phyloP scores from a whole-genome alignment of 2,888 invertebrate species.

The Microchrysa polita region DNA sequence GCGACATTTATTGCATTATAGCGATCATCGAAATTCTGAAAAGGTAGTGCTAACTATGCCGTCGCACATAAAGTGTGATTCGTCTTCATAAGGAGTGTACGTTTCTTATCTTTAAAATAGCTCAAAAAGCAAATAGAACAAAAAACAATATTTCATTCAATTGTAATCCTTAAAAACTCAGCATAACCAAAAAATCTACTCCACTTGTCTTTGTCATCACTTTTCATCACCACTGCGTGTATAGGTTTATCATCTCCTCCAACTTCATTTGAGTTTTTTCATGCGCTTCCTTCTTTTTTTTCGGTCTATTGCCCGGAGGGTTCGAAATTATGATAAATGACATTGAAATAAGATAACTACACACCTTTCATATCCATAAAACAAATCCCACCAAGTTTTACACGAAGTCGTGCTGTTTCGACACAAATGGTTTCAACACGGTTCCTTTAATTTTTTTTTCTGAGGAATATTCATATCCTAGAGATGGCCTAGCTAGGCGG shows the following conservation, averaged over 20 bases:
- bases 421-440: conserved; percentile 19
- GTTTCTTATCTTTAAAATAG: too few species aligned
- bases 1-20: too few species aligned
- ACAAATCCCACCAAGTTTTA: conserved; percentile 44
- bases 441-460: background rate
- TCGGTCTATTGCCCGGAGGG: conserved; percentile 3
- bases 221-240: conserved; percentile 20
- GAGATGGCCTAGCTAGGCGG: background rate
- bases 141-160: too few species aligned
- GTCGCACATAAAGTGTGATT: too few species aligned
- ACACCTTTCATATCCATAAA: conserved; percentile 45
- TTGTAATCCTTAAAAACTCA: too few species aligned
- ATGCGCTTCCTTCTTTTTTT: conserved; percentile 1
- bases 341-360: conserved; percentile 30
- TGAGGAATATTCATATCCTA: background rate
- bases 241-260: conserved; percentile 27
- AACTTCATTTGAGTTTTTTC: too few species aligned
- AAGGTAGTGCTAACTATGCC: too few species aligned
- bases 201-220: conserved; percentile 39
- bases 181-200: conserved; percentile 26
- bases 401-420: conserved; percentile 39
- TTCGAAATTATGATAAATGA: conserved; percentile 48
- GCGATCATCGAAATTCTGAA: too few species aligned
- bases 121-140: too few species aligned
- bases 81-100: too few species aligned